Conservation (phyloP, 2,888 invertebrate genomes). For the Mimumesa dahlbomi region DNA sequence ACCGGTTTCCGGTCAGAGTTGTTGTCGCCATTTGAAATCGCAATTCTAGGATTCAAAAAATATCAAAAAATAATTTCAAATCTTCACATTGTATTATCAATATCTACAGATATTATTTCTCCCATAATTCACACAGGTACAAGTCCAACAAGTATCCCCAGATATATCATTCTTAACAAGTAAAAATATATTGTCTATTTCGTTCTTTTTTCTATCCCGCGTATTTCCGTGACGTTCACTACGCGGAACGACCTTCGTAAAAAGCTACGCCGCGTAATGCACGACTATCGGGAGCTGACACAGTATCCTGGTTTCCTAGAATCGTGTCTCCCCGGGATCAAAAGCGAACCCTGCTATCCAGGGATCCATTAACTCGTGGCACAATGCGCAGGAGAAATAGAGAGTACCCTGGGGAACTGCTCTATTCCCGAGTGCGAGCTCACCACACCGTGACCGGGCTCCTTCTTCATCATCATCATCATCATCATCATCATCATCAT, state of each 20-base stretch:
- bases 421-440: constrained; percentile 26
- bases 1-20: no score
- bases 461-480: constrained; percentile 15
- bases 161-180: no score
- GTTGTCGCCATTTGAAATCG: no score
- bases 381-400: constrained; percentile 26
- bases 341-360: constrained; percentile 28
- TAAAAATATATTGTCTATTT: no score
- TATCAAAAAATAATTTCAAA: no score
- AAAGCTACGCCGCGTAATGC: constrained; percentile 13
- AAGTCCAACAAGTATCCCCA: no score
- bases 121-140: no score
- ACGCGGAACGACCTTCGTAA: constrained; percentile 25
- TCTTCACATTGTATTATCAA: no score
- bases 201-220: not conserved
- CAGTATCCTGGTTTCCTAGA: constrained; percentile 27
- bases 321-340: not conserved
- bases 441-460: constrained; percentile 46
- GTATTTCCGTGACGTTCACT: not conserved
- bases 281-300: constrained; percentile 30
- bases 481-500: constrained; percentile 22
- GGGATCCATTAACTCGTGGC: constrained; percentile 27
- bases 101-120: no score
- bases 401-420: constrained; percentile 12
- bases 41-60: no score